Evolutionary conservation across 2,113 vertebrate genomes (phyloP), one percentile per base, ranked within the genome.

Genomic region (Echinops telfairi): DNA sequence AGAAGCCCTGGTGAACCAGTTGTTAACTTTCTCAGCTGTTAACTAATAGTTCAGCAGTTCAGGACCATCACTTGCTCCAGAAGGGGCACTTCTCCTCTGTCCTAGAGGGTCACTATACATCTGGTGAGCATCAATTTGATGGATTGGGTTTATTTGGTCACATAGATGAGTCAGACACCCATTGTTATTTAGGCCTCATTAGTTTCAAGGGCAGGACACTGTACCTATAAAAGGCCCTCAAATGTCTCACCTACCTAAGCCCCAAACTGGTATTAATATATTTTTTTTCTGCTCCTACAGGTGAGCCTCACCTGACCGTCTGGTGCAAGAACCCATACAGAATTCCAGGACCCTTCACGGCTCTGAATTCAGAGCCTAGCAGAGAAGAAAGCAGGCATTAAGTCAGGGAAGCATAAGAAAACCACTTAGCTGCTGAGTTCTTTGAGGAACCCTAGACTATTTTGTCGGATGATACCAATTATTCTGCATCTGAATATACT

Each of bases 401-500:
- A 58, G 31, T 25, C 14, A 10, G 16, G 3, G 1, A 91, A 25
- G 33, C 17, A 83, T 38, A 29, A 80, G 43, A 77, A 83, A 64
- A 1, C 17, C 19, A 68, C 40, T 0, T 15, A 66, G n/a, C 27
- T 64, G 40, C 58, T 82, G 33, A 88, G n/a, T 66, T 8, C 31
- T 87, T 80, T 81, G 47, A 57, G 10, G 3, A 0, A 57, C 3
- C 4, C 47, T 3, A 27, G 5, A 77, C 8, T 60, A 22, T 47
- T 92, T 77, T 1, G n/a, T 77, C 31, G 83, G 17, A 43, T 80
- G 68, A n/a, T 60, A 95, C 17, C 15, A 83, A 16, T 14, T 81
- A 4, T 57, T 88, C 15, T 88, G 75, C 20, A n/a, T 2, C 85
- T 43, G 14, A 94, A 71, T 84, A 25, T 94, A 53, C 66, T 76